These are phyloP conservation scores for Ardeotis arabs DNA, from an alignment of 2,113 vertebrate species.

Conservation along the genomic window DNA sequence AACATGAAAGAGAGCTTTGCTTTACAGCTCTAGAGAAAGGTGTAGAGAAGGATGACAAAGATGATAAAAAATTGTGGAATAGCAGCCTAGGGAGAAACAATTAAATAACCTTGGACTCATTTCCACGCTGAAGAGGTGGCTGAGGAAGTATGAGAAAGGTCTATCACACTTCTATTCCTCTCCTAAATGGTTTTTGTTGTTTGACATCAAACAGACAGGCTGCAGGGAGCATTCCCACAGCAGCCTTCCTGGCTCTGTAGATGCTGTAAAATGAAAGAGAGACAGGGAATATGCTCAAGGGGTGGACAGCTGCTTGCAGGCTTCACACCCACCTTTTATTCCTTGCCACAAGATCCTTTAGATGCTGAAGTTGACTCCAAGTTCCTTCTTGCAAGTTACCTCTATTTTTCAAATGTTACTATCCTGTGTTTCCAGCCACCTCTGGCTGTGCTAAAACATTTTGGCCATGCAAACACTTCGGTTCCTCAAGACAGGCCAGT, in stretches of 20 bases:
- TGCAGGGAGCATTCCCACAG: not conserved
- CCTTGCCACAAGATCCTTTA: not conserved
- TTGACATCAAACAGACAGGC: not conserved
- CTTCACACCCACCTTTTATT: not conserved
- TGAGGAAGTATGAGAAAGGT: not conserved
- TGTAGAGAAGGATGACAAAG: not conserved
- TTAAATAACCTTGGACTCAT: not conserved
- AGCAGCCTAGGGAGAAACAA: not conserved
- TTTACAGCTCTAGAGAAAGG: not conserved
- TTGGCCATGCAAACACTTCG: not conserved
- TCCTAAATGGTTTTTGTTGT: not conserved
- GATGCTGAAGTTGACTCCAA: not conserved
- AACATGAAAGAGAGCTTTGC: conserved; percentile 15
- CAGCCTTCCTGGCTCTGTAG: not conserved
- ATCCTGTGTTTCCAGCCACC: not conserved
- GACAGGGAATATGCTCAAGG: not conserved
- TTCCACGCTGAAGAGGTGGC: not conserved
- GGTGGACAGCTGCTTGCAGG: not conserved
- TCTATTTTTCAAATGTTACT: not conserved
- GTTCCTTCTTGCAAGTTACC: not conserved
- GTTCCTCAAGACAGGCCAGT: not conserved
- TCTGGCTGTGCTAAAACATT: not conserved
- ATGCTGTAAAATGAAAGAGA: not conserved
- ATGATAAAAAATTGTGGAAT: not conserved
- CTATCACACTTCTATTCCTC: not conserved